A percentile compares a stretch with the other conserved stretches of the same genome.
phyloP scores from a whole-genome alignment of 2,113 vertebrate species.

The Rhineura floridana region DNA sequence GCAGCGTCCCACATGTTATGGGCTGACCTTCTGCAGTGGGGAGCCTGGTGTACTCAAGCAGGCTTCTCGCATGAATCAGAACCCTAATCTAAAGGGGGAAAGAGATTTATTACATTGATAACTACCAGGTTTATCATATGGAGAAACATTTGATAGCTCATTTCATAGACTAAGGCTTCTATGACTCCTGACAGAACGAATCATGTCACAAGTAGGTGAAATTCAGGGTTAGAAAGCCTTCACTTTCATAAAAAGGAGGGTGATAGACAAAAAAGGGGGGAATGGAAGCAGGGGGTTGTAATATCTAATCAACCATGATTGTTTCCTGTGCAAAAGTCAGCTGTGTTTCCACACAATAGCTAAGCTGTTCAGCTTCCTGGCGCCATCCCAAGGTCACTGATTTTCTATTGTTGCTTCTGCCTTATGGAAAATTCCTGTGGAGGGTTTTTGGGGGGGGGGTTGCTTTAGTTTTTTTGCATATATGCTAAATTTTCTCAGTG shows the following conservation, averaged over 20 bases:
- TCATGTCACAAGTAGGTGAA: neutral
- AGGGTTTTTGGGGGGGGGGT: neutral
- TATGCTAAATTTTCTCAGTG: constrained; percentile 14
- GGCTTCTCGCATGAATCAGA: neutral
- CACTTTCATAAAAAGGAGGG: neutral
- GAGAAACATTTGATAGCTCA: neutral
- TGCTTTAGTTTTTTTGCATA: constrained; percentile 57
- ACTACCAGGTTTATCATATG: neutral
- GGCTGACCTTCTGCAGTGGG: neutral
- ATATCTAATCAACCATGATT: constrained; percentile 70
- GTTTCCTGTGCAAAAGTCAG: constrained; percentile 82
- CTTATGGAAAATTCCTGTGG: constrained; percentile 69
- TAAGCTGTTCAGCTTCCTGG: constrained; percentile 71
- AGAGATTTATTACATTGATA: neutral
- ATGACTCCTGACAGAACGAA: fast-evolving
- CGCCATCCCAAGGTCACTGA: constrained; percentile 78
- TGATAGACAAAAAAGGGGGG: neutral
- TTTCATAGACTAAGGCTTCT: fast-evolving
- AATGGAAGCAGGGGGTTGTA: constrained; percentile 49
- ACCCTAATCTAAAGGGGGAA: neutral
- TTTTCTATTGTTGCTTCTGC: constrained; percentile 71
- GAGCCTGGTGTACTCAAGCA: neutral
- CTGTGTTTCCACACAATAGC: constrained; percentile 76
- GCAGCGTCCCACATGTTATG: neutral
- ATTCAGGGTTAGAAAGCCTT: constrained; percentile 27